phyloP scores from a whole-genome alignment of 2,113 vertebrate genomes.

The Epinephelus lanceolatus region DNA sequence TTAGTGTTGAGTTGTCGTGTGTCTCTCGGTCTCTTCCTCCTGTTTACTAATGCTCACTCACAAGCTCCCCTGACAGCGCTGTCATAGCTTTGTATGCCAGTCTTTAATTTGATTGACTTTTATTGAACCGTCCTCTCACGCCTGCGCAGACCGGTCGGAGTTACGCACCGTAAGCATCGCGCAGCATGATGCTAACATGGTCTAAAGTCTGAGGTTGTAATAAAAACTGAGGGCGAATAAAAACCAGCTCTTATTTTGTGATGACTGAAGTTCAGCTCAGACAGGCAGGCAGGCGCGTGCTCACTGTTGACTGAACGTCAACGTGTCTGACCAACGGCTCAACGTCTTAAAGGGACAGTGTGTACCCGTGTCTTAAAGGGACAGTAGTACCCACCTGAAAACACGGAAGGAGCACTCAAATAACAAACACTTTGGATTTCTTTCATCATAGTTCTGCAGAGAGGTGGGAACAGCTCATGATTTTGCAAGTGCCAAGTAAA shows the following conservation, averaged over 20 bases:
- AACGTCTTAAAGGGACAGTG: conserved; percentile 71
- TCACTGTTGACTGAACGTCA: neutral
- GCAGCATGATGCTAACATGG: neutral
- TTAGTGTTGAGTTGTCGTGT: neutral
- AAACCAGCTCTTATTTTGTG: neutral
- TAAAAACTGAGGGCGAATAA: neutral
- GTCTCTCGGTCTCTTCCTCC: neutral
- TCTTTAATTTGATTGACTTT: neutral
- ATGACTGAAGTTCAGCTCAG: conserved; percentile 15
- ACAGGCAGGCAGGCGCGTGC: neutral
- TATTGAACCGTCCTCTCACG: conserved; percentile 41
- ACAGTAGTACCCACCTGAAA: conserved; percentile 1
- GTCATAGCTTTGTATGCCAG: neutral
- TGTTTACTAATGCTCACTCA: neutral
- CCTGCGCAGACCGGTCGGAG: conserved; percentile 75
- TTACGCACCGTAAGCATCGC: neutral
- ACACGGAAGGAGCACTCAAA: neutral
- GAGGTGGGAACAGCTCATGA: too few relatives aligned
- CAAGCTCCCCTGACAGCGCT: neutral
- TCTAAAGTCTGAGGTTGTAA: conserved; percentile 34
- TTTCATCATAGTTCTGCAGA: neutral
- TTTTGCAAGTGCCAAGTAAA: too few relatives aligned
- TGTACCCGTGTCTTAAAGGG: conserved; percentile 33
- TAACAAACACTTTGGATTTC: neutral
- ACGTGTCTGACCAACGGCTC: conserved; percentile 32